These are phyloP conservation scores for Cerceris ruficornis DNA, from an alignment of 2,888 invertebrate species.

Conservation along the genomic window DNA sequence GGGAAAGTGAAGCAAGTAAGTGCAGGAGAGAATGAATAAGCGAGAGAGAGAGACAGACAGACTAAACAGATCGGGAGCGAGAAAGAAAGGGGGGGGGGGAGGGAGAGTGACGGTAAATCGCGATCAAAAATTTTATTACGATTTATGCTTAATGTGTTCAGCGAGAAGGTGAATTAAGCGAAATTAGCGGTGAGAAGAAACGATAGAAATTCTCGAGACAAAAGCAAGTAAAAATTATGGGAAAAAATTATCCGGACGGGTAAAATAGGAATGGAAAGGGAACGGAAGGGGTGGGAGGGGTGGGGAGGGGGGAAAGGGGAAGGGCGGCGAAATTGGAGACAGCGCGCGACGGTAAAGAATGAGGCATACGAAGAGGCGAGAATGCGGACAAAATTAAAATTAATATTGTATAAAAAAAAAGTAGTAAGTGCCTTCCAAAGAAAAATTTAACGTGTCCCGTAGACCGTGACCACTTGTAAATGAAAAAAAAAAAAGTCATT, in stretches of 20 bases:
- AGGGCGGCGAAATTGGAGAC: slow-evolving; percentile 51
- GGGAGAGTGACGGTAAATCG: slow-evolving; percentile 41
- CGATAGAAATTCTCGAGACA: slow-evolving; percentile 33
- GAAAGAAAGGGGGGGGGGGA: neutral
- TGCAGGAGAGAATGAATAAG: neutral
- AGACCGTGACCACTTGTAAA: slow-evolving; percentile 82
- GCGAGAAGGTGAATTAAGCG: slow-evolving; percentile 68
- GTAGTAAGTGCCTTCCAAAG: slow-evolving; percentile 93
- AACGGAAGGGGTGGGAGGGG: slow-evolving; percentile 42
- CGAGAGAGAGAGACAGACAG: neutral
- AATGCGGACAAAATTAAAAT: slow-evolving; percentile 70
- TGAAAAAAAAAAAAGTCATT: slow-evolving; percentile 76
- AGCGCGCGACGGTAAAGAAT: slow-evolving; percentile 56
- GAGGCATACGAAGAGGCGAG: slow-evolving; percentile 65
- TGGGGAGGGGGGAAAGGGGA: slow-evolving; percentile 56
- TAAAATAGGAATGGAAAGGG: neutral
- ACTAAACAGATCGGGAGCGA: neutral
- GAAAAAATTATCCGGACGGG: slow-evolving; percentile 16
- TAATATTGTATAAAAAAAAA: slow-evolving; percentile 87
- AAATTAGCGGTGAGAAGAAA: slow-evolving; percentile 40
- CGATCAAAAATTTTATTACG: slow-evolving; percentile 73
- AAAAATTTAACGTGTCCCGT: slow-evolving; percentile 80
- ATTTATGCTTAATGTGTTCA: slow-evolving; percentile 82
- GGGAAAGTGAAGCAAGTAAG: neutral
- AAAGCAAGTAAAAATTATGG: slow-evolving; percentile 16